Evolutionary conservation across 2,888 invertebrate genomes (phyloP), one percentile per base, ranked within the genome.

Genomic region (Cantharis lateralis): DNA sequence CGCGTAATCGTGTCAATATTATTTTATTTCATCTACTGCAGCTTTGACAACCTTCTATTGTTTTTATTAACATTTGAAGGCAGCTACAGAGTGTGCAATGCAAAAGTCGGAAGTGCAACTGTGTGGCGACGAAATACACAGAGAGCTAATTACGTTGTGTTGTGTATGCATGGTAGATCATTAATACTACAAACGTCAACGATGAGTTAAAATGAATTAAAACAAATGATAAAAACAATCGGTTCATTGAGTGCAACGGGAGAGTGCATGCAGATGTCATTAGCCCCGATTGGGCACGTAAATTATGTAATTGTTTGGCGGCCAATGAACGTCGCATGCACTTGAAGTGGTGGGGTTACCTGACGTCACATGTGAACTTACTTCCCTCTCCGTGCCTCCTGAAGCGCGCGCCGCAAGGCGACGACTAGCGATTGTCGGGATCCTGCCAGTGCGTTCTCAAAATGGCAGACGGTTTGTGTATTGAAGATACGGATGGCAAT

Each of bases 401-500:
- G 89, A 77, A 73, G 79, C 81, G 84, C 83, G 81, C 83, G 82
- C 81, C 81, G 81, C 72, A 69, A 72, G 72, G 74, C 76, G 78
- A 76, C 63, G 72, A 74, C 74, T 72, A 78, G 80, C 77, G 68
- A 77, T 20, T 68, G 66, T 66, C 13, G 24, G 64, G 64, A 66
- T 66, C 64, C 77, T 70, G 90, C 89, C 91, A 91, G 91, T 90
- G 92, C 91, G 92, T 92, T 91, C 86, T 91, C 93, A 94, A 94
- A 92, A 94, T 94, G 94, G 94, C 94, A 93, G 94, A 94, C 93
- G 92, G 93, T 91, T 91, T 92, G 91, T 90, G 91, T 90, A 91
- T 90, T 89, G 90, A 90, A 87, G 91, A 91, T 88, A 89, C 90
- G 89, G 91, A 90, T 88, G 89, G 89, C 88, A 90, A 89, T 89